A percentile compares a stretch with the other conserved stretches of the same genome.
Conservation (phyloP, 92 coral and sea anemone species). For the Umimayanthus kanabou region DNA sequence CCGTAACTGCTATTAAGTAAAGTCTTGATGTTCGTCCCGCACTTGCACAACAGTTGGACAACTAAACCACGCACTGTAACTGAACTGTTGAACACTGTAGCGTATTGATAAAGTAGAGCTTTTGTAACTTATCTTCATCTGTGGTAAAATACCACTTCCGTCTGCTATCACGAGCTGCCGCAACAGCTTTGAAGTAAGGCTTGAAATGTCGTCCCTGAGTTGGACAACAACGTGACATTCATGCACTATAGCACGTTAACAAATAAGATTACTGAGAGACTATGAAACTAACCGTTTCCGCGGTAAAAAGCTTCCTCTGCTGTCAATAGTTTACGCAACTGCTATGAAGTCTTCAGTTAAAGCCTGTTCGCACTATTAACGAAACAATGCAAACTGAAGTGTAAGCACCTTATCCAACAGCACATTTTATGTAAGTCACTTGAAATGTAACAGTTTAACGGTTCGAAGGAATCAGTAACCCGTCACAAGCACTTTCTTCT, state of each 20-base stretch:
- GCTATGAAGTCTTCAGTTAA: too few species aligned
- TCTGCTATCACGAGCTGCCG: neutral
- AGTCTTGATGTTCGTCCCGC: too few species aligned
- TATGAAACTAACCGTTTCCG: neutral
- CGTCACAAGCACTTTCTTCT: neutral
- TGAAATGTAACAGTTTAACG: neutral
- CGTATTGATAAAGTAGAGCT: neutral
- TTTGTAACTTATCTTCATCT: too few species aligned
- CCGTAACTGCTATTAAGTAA: neutral
- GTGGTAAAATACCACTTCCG: neutral
- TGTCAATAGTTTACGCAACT: too few species aligned
- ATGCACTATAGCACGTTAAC: neutral
- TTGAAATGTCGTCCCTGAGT: neutral
- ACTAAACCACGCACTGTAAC: neutral
- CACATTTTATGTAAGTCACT: too few species aligned
- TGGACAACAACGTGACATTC: neutral
- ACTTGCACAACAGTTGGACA: neutral
- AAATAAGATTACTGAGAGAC: too few species aligned
- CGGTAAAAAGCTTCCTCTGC: too few species aligned
- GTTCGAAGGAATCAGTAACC: neutral
- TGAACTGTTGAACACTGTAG: neutral
- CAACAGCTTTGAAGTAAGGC: neutral
- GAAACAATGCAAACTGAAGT: too few species aligned
- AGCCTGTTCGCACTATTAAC: too few species aligned
- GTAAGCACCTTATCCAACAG: too few species aligned